Evolutionary conservation across 2,797 vertebrate species (phyloP).

Genomic region (Poecilia gillii): DNA sequence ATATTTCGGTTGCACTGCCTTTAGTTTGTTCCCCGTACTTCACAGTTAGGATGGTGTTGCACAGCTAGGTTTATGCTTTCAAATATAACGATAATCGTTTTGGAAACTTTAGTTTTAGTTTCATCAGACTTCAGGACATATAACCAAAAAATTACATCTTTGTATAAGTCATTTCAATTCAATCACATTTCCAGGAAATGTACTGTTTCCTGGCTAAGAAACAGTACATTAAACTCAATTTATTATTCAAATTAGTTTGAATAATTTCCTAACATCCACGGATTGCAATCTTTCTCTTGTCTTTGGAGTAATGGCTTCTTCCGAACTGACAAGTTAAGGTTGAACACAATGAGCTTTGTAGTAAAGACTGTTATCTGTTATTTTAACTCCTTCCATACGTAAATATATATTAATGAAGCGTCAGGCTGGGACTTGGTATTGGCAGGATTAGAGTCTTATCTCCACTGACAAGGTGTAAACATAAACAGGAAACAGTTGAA

Average conservation of each 20-base stretch:
- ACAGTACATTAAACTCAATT: no score
- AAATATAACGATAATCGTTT: background rate
- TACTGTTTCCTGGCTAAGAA: background rate
- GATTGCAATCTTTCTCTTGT: background rate
- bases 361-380: background rate
- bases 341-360: background rate
- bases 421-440: background rate
- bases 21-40: background rate
- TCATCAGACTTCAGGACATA: background rate
- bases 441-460: background rate
- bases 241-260: no score
- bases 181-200: no score
- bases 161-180: background rate
- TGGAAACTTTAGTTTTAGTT: background rate
- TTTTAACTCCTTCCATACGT: background rate
- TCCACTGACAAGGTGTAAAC: slow-evolving; percentile 43
- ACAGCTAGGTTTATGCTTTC: background rate
- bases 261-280: background rate
- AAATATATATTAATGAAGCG: background rate
- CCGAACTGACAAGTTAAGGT: background rate
- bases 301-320: background rate
- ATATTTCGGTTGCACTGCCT: background rate
- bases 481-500: slow-evolving; percentile 49
- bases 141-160: background rate
- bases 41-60: background rate